Evolutionary conservation across 2,888 invertebrate species (phyloP), one percentile per base, ranked within the genome.

Genomic region (Neoaliturus tenellus): DNA sequence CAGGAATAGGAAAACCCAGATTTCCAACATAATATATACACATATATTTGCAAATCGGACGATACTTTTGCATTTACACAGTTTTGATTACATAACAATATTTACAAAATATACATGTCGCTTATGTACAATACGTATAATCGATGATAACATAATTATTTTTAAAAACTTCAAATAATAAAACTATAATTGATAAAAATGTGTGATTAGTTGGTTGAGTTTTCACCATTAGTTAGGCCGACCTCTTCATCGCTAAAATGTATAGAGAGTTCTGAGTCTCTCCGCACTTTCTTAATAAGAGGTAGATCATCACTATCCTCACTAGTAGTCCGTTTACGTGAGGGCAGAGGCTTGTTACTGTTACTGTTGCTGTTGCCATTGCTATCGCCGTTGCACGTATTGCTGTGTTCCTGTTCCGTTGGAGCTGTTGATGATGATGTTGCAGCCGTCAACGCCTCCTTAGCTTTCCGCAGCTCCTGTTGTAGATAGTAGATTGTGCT

Each of bases 401-500:
- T 17, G n/a, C 10, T 17, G 2, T 20, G 8, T 6, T 6, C 14
- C 14, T 17, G 80, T 48, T 62, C 85, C 73, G 71, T 51, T 31
- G 35, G 58, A 1, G 62, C 85, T 91, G 95, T 85, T 69, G 31
- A 84, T 73, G 28, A 6, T 14, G 62, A 85, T 91, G 95, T 87
- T 93, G 93, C 88, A 95, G 91, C 90, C 81, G 92, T 92, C 84
- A 94, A 92, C 44, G 93, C 93, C 87, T 96, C 96, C 88, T 95
- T 95, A 14, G 96, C 93, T 88, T 97, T 96, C 84, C 97, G 94
- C 85, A 99, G 91, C 91, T 99, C 98, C 90, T 98, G 97, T 89
- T 99, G 98, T 85, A 99, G 93, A 91, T 96, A 96, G 90, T 97
- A 93, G 89, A 99, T 98, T 86, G 98, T 98, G 90, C 98, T 97